Base-by-base conservation (phyloP, 2,113 vertebrate species). In the Chascanopsetta lugubris region DNA sequence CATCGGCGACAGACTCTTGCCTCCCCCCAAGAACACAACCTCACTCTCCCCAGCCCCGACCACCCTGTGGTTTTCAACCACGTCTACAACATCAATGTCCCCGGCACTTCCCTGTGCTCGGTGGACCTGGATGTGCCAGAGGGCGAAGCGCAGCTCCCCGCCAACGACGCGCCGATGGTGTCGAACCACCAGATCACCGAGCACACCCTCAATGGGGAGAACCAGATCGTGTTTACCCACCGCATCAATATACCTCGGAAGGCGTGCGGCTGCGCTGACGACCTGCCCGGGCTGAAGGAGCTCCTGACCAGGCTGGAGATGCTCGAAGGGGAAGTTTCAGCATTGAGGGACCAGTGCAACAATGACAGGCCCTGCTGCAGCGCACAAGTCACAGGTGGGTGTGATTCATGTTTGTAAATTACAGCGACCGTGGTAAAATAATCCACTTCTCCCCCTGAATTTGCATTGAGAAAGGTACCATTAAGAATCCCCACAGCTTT, bases 141-240 rank as follows among this genome's bases (percentile, higher is more conserved):
- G 0, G 90, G 88, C 0, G 64, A n/a, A n/a, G n/a, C 79, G 0
- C 88, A 92, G 25, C 65, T 94, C 36, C 87, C 77, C 3, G 50
- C 90, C 0, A 83, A 84, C 10, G 79, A 89, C 1, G 45, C 46
- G 5, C 32, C 69, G 0, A n/a, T 72, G 0, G 86, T 93, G 6
- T 69, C 93, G 0, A 67, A 87, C 2, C 87, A 89, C 46, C 90
- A 90, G 6, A 58, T 88, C 15, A 91, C 93, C 5, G 95, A 97
- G 61, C 94, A 94, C 69, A 94, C 93, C 0, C 8, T 94, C 6
- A 84, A 96, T 0, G 91, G 89, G 22, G 94, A 92, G 38, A 98
- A 96, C 89, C 96, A 99, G 89, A 98, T 99, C 0, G 86, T 99
- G 77, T 98, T 99, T 90, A 99, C 96, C 0, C 97, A 98, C 53